phyloP scores from a whole-genome alignment of 2,113 vertebrate species.

The Poeciliopsis turrubarensis region DNA sequence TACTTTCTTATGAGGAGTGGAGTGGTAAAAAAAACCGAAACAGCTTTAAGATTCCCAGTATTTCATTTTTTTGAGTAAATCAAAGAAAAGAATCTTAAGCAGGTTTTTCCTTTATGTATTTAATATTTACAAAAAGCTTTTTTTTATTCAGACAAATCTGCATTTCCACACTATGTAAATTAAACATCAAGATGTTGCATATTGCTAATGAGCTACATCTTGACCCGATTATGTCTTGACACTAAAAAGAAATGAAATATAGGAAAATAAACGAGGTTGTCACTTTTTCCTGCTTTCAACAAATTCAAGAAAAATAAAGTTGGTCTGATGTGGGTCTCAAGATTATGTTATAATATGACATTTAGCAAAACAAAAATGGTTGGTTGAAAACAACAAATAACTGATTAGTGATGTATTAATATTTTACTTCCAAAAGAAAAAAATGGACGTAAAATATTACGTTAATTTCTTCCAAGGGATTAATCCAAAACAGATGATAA shows the following conservation, averaged over 20 bases:
- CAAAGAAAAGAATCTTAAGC: not conserved
- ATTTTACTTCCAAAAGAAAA: no score
- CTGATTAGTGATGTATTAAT: no score
- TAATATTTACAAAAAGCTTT: not conserved
- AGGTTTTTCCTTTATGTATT: not conserved
- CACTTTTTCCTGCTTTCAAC: no score
- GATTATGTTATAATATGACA: not conserved
- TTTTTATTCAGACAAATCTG: not conserved
- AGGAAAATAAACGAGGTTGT: not conserved
- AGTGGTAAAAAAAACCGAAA: constrained; percentile 10
- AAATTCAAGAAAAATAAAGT: no score
- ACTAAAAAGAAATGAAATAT: not conserved
- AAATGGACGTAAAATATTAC: no score
- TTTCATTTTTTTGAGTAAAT: not conserved
- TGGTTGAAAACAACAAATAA: no score
- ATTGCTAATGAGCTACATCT: not conserved
- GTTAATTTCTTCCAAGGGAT: no score
- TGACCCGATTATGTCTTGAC: not conserved
- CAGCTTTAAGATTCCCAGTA: not conserved
- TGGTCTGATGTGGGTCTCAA: not conserved
- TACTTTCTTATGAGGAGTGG: not conserved
- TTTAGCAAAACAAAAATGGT: not conserved
- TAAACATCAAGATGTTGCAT: not conserved
- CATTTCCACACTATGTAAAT: not conserved
- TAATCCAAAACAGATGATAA: no score